A percentile compares a stretch with the other conserved stretches of the same genome.
Evolutionary conservation across 2,888 invertebrate genomes (phyloP).

Genomic region (Phaonia tiefii): DNA sequence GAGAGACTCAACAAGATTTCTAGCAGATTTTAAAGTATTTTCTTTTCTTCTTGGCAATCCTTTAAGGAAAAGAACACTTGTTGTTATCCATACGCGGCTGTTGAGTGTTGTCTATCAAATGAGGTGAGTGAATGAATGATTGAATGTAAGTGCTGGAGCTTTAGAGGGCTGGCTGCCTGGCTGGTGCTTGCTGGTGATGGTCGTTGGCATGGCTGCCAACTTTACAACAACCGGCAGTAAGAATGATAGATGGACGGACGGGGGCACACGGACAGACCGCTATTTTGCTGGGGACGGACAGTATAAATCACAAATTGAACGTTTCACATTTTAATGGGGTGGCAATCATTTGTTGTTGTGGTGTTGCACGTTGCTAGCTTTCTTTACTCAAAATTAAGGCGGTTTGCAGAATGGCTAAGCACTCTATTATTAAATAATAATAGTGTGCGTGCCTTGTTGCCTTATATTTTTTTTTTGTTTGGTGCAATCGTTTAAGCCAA

Average conservation of each 20-base stretch:
- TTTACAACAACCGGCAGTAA: constrained; percentile 61
- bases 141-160: constrained; percentile 53
- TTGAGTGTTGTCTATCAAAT: constrained; percentile 63
- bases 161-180: constrained; percentile 74
- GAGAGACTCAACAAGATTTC: not conserved
- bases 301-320: constrained; percentile 68
- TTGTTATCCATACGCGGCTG: constrained; percentile 33
- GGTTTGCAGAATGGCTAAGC: constrained; percentile 74
- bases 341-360: constrained; percentile 74
- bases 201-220: constrained; percentile 68
- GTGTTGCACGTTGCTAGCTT: constrained; percentile 9
- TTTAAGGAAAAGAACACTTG: constrained; percentile 63
- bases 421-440: constrained; percentile 80
- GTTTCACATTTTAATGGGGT: constrained; percentile 77
- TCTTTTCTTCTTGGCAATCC: constrained; percentile 40
- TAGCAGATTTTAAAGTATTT: constrained; percentile 46
- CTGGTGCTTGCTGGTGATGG: constrained; percentile 74
- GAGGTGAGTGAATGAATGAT: constrained; percentile 55
- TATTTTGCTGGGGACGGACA: constrained; percentile 52
- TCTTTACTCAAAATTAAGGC: constrained; percentile 53
- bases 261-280: not conserved
- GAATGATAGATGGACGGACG: constrained; percentile 62
- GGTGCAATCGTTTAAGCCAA: not conserved
- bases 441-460: constrained; percentile 74
- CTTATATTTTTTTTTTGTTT: too few species aligned